Evolutionary conservation across 2,113 vertebrate species (phyloP).

Genomic region (Haemorhous mexicanus): DNA sequence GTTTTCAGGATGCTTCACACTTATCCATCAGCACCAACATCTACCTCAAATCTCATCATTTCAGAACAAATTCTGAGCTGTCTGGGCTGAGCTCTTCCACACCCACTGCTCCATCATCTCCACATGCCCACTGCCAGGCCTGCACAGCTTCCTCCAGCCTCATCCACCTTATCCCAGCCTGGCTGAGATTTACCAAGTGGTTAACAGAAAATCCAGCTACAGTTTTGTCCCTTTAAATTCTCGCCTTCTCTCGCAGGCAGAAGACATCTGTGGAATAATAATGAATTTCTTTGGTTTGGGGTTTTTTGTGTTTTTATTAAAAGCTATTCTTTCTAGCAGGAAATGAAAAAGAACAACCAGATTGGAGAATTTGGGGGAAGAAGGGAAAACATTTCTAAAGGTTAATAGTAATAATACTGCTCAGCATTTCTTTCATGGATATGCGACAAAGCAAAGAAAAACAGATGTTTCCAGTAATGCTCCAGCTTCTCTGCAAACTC

Average conservation of each 20-base stretch:
- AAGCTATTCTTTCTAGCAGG: slow-evolving; percentile 63
- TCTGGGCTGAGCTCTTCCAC: not conserved
- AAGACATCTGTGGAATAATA: slow-evolving; percentile 59
- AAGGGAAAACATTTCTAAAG: slow-evolving; percentile 54
- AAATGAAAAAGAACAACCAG: slow-evolving; percentile 65
- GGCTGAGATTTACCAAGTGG: not conserved
- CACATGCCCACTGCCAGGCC: not conserved
- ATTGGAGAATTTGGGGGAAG: slow-evolving; percentile 29
- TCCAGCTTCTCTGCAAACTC: not conserved
- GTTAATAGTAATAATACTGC: slow-evolving; percentile 44
- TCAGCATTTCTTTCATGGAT: slow-evolving; percentile 47
- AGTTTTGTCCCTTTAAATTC: slow-evolving; percentile 55
- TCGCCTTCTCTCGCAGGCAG: slow-evolving; percentile 11
- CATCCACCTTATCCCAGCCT: not conserved
- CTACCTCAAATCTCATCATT: not conserved
- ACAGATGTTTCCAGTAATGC: not conserved
- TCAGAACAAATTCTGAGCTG: not conserved
- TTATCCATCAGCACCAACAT: not conserved
- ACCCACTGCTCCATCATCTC: not conserved
- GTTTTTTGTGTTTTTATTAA: slow-evolving; percentile 61
- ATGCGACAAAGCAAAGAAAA: slow-evolving; percentile 30
- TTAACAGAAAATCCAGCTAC: not conserved
- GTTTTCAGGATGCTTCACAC: not conserved
- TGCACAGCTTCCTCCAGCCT: not conserved
- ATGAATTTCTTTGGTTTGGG: slow-evolving; percentile 59